Percentiles rank a stretch among this genome's conserved stretches.
These are phyloP conservation scores for Apodemia hepburni DNA, from an alignment of 2,888 invertebrate species.

Conservation along the genomic window DNA sequence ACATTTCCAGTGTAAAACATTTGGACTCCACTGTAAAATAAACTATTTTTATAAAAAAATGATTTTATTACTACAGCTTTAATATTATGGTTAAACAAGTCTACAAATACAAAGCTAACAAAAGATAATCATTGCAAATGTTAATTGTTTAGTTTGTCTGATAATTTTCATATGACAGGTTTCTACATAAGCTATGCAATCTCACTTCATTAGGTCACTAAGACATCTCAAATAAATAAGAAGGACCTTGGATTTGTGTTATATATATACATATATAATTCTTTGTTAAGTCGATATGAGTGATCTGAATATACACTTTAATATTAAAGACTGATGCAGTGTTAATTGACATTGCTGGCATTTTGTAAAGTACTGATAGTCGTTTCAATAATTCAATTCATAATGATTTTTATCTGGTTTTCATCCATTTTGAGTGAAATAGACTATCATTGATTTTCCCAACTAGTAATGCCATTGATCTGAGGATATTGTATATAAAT, in stretches of 20 bases:
- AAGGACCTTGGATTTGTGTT: conserved; percentile 2
- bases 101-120: not conserved
- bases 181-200: conserved; percentile 22
- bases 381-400: not conserved
- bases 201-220: conserved; percentile 22
- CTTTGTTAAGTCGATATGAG: conserved; percentile 7
- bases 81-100: conserved; percentile 4
- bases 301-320: conserved; percentile 16
- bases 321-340: conserved; percentile 9
- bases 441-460: not conserved
- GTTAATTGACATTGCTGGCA: conserved; percentile 4
- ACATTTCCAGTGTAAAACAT: conserved; percentile 32
- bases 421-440: not conserved
- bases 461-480: not conserved
- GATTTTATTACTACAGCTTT: not conserved
- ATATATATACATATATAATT: not conserved
- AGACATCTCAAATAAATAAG: conserved; percentile 15
- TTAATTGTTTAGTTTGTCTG: conserved; percentile 31
- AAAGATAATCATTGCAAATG: conserved; percentile 17
- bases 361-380: not conserved
- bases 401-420: not conserved
- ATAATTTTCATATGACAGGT: conserved; percentile 21
- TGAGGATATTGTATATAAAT: not conserved
- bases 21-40: conserved; percentile 7
- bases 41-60: conserved; percentile 4